Percentiles rank a stretch among this genome's conserved stretches.
These are phyloP conservation scores for Prolemur simus DNA, from an alignment of 2,113 vertebrate species.

Conservation along the genomic window DNA sequence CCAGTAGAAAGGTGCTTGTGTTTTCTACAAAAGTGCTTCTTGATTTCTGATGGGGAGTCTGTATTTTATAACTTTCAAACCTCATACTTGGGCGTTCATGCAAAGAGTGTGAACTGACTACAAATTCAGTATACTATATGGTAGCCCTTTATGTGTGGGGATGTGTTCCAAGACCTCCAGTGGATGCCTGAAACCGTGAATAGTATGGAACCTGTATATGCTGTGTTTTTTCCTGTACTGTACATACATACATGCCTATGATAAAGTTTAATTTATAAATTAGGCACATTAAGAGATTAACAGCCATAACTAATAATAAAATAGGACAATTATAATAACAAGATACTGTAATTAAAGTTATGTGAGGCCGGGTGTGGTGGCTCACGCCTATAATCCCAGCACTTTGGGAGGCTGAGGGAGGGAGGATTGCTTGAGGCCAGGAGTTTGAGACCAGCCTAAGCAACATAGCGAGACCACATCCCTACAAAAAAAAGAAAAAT, in stretches of 20 bases:
- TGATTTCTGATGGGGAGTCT: neutral
- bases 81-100: neutral
- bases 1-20: neutral
- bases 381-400: no score
- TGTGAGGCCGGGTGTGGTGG: no score
- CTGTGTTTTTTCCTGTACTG: neutral
- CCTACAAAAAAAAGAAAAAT: no score
- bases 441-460: no score
- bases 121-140: neutral
- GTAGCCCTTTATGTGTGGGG: neutral
- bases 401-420: no score
- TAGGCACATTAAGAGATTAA: neutral
- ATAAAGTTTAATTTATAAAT: neutral
- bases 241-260: neutral
- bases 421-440: no score
- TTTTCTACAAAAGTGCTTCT: neutral
- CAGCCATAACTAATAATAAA: neutral
- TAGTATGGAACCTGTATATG: neutral
- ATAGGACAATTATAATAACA: neutral
- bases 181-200: neutral
- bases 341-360: neutral
- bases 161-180: neutral
- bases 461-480: no score
- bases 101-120: neutral
- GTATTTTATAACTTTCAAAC: neutral